A percentile compares a stretch with the other conserved stretches of the same genome.
Evolutionary conservation across 2,113 vertebrate species (phyloP).

Genomic region (Gymnobelideus leadbeateri): DNA sequence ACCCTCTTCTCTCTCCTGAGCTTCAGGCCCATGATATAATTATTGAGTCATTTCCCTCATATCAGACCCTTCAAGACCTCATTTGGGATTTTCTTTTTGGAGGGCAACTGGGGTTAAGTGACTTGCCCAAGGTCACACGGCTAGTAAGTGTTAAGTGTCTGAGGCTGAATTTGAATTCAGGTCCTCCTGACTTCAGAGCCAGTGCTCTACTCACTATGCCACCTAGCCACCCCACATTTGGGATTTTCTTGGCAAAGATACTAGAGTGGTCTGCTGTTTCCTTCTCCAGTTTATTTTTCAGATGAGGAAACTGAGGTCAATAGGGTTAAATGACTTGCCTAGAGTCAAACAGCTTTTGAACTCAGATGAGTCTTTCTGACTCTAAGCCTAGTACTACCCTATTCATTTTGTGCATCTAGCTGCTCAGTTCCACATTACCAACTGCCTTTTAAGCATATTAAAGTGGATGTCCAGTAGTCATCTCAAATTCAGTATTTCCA

Average conservation of each 20-base stretch:
- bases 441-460: not conserved
- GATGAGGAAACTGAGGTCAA: not conserved
- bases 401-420: not conserved
- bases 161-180: too few relatives aligned
- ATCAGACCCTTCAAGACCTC: not conserved
- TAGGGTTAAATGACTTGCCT: not conserved
- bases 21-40: not conserved
- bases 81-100: not conserved
- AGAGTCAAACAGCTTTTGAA: not conserved
- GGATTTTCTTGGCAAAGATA: not conserved
- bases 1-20: not conserved
- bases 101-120: too few relatives aligned
- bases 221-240: not conserved
- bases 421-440: not conserved
- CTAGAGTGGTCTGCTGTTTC: not conserved
- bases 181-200: too few relatives aligned
- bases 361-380: not conserved
- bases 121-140: too few relatives aligned
- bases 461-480: not conserved
- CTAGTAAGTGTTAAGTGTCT: too few relatives aligned
- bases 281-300: not conserved
- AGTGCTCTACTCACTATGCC: too few relatives aligned
- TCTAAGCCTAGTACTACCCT: not conserved
- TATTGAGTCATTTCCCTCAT: not conserved
- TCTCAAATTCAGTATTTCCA: not conserved